phyloP scores from a whole-genome alignment of 1,140 invertebrate genomes.

The Eueides isabella region DNA sequence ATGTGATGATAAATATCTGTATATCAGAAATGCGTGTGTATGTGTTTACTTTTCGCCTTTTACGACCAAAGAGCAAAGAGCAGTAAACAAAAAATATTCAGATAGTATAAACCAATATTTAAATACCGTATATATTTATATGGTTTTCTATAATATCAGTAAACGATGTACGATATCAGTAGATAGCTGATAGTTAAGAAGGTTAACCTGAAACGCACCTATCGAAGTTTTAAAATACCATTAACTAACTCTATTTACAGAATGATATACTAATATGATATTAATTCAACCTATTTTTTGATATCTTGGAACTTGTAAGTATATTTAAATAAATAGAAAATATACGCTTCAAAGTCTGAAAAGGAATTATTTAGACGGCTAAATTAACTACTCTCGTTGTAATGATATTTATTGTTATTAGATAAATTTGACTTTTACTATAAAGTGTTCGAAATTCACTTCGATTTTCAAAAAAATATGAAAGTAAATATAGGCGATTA shows the following conservation, averaged over 20 bases:
- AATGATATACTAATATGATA: background rate
- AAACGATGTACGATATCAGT: background rate
- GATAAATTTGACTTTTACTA: too few relatives aligned
- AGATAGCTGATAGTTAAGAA: background rate
- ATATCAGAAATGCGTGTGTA: background rate
- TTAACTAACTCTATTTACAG: background rate
- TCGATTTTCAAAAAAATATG: too few relatives aligned
- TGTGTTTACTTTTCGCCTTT: background rate
- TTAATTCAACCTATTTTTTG: constrained; percentile 6
- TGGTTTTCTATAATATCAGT: background rate
- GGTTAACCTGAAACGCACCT: background rate
- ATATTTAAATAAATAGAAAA: background rate
- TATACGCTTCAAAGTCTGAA: too few relatives aligned
- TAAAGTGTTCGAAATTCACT: too few relatives aligned
- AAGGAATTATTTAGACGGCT: too few relatives aligned
- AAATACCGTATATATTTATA: background rate
- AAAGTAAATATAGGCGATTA: too few relatives aligned
- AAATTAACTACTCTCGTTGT: too few relatives aligned
- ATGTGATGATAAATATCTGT: background rate
- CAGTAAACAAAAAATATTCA: background rate
- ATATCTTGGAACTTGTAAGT: background rate
- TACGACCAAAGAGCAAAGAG: background rate
- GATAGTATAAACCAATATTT: constrained; percentile 10
- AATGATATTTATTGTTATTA: too few relatives aligned
- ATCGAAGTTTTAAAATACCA: background rate